These are phyloP conservation scores for Dolichopus griseipennis DNA, from an alignment of 2,888 invertebrate species.

Conservation along the genomic window DNA sequence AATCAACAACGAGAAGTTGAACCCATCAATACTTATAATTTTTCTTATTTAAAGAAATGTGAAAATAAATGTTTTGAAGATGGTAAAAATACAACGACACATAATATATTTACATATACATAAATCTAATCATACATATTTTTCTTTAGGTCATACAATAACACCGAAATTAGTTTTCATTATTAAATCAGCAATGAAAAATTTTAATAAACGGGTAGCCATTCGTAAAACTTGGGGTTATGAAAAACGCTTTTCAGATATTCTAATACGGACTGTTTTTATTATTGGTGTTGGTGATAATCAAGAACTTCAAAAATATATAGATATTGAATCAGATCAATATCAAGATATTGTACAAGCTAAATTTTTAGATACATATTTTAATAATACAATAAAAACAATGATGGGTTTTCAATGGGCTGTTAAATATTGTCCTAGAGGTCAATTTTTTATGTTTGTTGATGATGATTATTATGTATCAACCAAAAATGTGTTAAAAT, in stretches of 20 bases:
- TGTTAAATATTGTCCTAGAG: slow-evolving; percentile 58
- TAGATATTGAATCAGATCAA: slow-evolving; percentile 57
- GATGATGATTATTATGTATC: slow-evolving; percentile 93
- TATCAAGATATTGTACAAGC: slow-evolving; percentile 75
- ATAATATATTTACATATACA: too few relatives aligned
- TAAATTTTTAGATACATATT: slow-evolving; percentile 73
- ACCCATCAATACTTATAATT: slow-evolving; percentile 64
- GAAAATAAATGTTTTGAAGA: slow-evolving; percentile 46
- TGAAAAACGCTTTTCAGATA: slow-evolving; percentile 67
- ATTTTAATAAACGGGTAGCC: slow-evolving; percentile 59
- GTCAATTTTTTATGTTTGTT: slow-evolving; percentile 75
- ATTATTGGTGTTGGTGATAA: slow-evolving; percentile 54
- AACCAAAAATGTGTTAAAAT: slow-evolving; percentile 70
- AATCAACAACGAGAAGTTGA: slow-evolving; percentile 50
- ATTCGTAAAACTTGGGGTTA: slow-evolving; percentile 80
- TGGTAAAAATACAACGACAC: slow-evolving; percentile 23
- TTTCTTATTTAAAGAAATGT: slow-evolving; percentile 51
- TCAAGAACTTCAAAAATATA: slow-evolving; percentile 46
- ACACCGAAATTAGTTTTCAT: slow-evolving; percentile 61
- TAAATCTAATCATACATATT: too few relatives aligned
- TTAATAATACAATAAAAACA: slow-evolving; percentile 89
- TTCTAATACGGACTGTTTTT: slow-evolving; percentile 66
- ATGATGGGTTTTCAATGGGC: slow-evolving; percentile 84
- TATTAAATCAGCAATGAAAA: slow-evolving; percentile 67
- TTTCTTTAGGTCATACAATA: slow-evolving; percentile 20